Base-by-base conservation (phyloP, 2,113 vertebrate species). In the Tenebrosternarchus preto region DNA sequence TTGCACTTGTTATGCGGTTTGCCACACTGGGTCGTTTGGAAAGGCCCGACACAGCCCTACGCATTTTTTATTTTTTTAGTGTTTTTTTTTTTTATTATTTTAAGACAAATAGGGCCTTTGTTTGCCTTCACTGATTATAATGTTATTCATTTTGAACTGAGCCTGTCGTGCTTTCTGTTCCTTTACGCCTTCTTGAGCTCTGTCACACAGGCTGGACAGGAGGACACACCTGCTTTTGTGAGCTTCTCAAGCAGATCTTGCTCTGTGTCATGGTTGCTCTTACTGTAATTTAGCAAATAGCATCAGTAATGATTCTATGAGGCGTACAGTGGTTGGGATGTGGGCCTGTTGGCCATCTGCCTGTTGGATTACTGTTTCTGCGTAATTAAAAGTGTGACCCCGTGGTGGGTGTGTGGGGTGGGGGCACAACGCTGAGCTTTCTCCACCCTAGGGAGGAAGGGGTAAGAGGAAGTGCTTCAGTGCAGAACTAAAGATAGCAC, bases 321-420 rank as follows among this genome's bases (percentile, higher is more conserved):
- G 89, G 84, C 86, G 87, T 89, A 86, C 88, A 90, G 90, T 91
- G 88, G 86, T 89, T 86, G 89, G 87, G 89, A 86, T 77, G 78
- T 85, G 73, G n/a, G 90, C 86, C 84, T 90, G 90, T 88, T 91
- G 87, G 87, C 91, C 92, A 92, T 92, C 92, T 92, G 92, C 91
- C 90, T 86, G 83, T 66, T 87, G 90, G 90, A 91, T 93, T 91
- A 93, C 86, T 82, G 88, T 89, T 90, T 92, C 89, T 92, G 88
- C 84, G 88, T 93, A 92, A 93, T 93, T 94, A 93, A 93, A 92
- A 86, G 89, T 88, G 87, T 91, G 91, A 93, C 91, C 90, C 88
- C 80, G 88, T 16, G 87, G 85, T 85, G 81, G 33, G 76, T 33
- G 84, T 9, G 83, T 85, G 90, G 87, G 84, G 85, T 9, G 5